Evolutionary conservation across 2,888 invertebrate species (phyloP).

Genomic region (Congeria kusceri): DNA sequence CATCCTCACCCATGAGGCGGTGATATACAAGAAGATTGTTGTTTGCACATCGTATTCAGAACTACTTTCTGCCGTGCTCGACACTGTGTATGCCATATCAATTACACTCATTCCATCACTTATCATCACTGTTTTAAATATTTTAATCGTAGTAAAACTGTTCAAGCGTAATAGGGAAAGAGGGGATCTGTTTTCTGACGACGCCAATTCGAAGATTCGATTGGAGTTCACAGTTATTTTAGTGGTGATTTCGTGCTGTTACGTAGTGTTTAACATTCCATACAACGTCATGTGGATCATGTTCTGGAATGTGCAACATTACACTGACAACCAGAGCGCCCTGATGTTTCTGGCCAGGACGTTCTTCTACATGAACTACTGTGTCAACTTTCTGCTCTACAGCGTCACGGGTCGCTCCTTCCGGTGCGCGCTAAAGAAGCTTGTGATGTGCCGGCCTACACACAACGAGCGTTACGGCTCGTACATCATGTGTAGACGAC

Average conservation of each 20-base stretch:
- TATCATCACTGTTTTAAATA: constrained; percentile 75
- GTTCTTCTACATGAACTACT: constrained; percentile 81
- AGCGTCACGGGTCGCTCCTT: constrained; percentile 80
- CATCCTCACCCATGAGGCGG: constrained; percentile 66
- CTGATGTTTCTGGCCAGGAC: constrained; percentile 72
- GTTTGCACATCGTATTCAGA: constrained; percentile 64
- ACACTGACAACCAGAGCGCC: constrained; percentile 63
- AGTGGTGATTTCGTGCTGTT: constrained; percentile 80
- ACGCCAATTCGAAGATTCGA: constrained; percentile 75
- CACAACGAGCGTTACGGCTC: constrained; percentile 4
- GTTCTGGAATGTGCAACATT: constrained; percentile 1
- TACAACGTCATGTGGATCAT: constrained; percentile 79
- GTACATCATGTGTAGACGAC: constrained; percentile 16
- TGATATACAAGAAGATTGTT: constrained; percentile 58
- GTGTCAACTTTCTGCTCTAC: constrained; percentile 82
- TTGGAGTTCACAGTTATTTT: constrained; percentile 81
- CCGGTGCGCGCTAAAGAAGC: constrained; percentile 66
- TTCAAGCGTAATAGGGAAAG: constrained; percentile 58
- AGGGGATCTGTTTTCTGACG: constrained; percentile 68
- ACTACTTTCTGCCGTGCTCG: constrained; percentile 71
- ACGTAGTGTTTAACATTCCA: constrained; percentile 80
- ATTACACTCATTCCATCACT: constrained; percentile 76
- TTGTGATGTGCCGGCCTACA: not conserved
- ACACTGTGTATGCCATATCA: constrained; percentile 71
- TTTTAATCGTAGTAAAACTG: constrained; percentile 72